phyloP scores from a whole-genome alignment of 1,140 invertebrate genomes.

The Drosophila tristis region DNA sequence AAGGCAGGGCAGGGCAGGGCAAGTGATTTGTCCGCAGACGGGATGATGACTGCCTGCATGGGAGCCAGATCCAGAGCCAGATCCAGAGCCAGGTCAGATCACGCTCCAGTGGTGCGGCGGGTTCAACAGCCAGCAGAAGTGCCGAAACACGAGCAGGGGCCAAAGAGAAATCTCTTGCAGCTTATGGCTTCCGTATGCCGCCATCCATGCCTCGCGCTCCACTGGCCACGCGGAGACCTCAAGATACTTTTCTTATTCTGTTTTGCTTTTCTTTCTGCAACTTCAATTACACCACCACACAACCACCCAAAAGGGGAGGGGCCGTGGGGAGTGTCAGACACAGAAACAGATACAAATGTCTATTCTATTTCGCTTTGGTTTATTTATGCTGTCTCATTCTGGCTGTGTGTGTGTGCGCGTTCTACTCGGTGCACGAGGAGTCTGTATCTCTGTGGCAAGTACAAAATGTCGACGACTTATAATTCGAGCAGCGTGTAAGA shows the following conservation, averaged over 20 bases:
- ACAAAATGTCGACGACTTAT: conserved; percentile 78
- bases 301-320: neutral
- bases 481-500: conserved; percentile 74
- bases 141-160: conserved; percentile 58
- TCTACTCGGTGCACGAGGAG: conserved; percentile 9
- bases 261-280: conserved; percentile 45
- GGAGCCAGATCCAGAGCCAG: neutral
- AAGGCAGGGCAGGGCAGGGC: neutral
- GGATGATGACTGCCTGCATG: too few relatives aligned
- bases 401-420: conserved; percentile 13
- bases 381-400: conserved; percentile 71
- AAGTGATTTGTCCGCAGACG: conserved; percentile 19
- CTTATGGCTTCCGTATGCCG: conserved; percentile 76
- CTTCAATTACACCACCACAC: conserved; percentile 47
- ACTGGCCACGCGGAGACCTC: conserved; percentile 52
- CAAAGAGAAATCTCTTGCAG: conserved; percentile 68
- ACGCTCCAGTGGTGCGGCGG: conserved; percentile 54
- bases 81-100: conserved; percentile 39
- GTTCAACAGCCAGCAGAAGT: conserved; percentile 66
- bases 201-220: conserved; percentile 56
- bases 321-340: conserved; percentile 13
- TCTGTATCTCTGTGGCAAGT: conserved; percentile 7
- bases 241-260: conserved; percentile 25
- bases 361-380: conserved; percentile 70
- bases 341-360: conserved; percentile 56